Base-by-base conservation (phyloP, 2,113 vertebrate species). In the Balaenoptera acutorostrata region DNA sequence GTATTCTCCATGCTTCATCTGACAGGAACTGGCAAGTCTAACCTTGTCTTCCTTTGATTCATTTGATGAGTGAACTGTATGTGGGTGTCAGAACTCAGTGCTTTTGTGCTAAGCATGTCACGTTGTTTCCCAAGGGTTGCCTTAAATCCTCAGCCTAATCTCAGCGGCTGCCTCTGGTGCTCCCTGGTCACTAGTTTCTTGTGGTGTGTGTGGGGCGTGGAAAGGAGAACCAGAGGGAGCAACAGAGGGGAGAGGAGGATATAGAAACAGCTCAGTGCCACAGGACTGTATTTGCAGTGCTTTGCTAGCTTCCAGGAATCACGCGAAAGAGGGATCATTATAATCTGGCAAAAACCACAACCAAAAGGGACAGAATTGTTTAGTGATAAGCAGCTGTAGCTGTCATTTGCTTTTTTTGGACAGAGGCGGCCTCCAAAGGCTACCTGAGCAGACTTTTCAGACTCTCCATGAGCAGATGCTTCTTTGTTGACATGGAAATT, bases 401-500 rank as follows among this genome's bases (percentile, higher is more conserved):
- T 71, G 46, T 71, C 90, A 68, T 64, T 88, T 89, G 66, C 27
- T 85, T 94, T 82, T 92, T 66, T 86, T 55, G 55, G 66, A 77
- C 66, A 90, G 63, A 90, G 20, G 39, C 64, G 33, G 44, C 44
- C 74, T 96, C 55, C 63, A 78, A 49, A 93, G 66, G 72, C 14
- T 77, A 20, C 20, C 31, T n/a, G 46, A 52, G 75, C 52, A 52
- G 52, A 52, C 5, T 15, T 52, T 52, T 52, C 75, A 49, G 74
- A 77, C 29, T 77, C 17, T 49, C 31, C 31, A n/a, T 92, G 78
- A 92, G n/a, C 55, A 69, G 36, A 49, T 95, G 85, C n/a, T 90
- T 94, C 57, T 82, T 97, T 46, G 49, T 88, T 75, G 88, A 93
- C 41, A 80, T 52, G 68, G 80, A 82, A 95, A 77, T 84, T 44